Evolutionary conservation across 2,888 invertebrate species (phyloP).

Genomic region (Lordiphosa fenestrarum): DNA sequence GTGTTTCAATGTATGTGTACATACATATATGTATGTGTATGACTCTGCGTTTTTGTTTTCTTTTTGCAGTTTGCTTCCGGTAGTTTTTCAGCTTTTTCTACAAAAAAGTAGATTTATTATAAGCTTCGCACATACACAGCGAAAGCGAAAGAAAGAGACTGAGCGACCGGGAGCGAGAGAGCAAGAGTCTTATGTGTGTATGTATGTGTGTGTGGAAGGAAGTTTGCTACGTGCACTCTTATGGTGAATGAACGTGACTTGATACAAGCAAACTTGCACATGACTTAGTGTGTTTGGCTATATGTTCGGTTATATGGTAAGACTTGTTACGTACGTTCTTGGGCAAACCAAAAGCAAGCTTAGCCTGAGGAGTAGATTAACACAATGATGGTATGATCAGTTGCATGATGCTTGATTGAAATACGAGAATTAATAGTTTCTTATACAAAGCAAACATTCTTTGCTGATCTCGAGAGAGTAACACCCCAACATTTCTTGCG

Average conservation of each 20-base stretch:
- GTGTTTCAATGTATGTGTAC: not conserved
- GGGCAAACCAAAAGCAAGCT: too few relatives aligned
- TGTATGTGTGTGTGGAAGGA: slow-evolving; percentile 10
- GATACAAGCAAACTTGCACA: slow-evolving; percentile 7
- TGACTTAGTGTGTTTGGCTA: not conserved
- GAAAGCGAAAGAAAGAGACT: slow-evolving; percentile 1
- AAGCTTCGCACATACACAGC: slow-evolving; percentile 30
- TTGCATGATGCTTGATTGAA: too few relatives aligned
- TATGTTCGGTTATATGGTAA: not conserved
- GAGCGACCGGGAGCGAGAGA: slow-evolving; percentile 1
- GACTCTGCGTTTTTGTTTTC: slow-evolving; percentile 27
- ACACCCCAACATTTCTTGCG: too few relatives aligned
- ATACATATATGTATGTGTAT: not conserved
- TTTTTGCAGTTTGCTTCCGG: slow-evolving; percentile 43
- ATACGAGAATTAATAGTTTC: too few relatives aligned
- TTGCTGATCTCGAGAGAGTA: too few relatives aligned
- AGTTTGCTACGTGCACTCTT: slow-evolving; percentile 23
- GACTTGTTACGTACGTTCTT: too few relatives aligned
- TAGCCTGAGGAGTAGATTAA: too few relatives aligned
- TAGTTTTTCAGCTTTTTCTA: slow-evolving; percentile 45
- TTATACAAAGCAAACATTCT: too few relatives aligned
- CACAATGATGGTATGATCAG: too few relatives aligned
- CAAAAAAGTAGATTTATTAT: slow-evolving; percentile 59
- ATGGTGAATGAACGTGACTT: slow-evolving; percentile 20
- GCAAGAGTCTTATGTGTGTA: not conserved